Evolutionary conservation across 2,888 invertebrate species (phyloP).

Genomic region (Tillus elongatus): DNA sequence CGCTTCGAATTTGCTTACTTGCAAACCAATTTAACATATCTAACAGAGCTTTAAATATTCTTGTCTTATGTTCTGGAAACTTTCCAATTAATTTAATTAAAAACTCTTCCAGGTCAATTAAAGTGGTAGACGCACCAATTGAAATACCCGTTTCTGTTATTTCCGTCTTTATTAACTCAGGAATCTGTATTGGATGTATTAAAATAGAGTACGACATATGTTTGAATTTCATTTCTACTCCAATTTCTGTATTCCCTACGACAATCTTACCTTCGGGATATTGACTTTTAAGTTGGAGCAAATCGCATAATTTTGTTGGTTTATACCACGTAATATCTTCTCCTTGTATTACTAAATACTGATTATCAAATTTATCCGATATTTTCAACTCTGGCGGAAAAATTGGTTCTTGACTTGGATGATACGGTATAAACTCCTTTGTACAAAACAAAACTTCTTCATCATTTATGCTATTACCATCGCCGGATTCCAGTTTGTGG

Average conservation of each 20-base stretch:
- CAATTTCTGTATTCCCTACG: constrained; percentile 87
- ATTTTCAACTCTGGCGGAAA: constrained; percentile 84
- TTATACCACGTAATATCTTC: constrained; percentile 65
- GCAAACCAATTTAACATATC: constrained; percentile 93
- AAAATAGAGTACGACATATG: constrained; percentile 69
- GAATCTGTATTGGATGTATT: constrained; percentile 61
- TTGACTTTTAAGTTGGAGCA: constrained; percentile 58
- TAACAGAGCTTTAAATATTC: constrained; percentile 58
- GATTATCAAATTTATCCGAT: constrained; percentile 47
- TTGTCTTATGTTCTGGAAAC: constrained; percentile 48
- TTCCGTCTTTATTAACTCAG: constrained; percentile 55
- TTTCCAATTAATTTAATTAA: constrained; percentile 49
- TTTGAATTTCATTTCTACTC: constrained; percentile 86
- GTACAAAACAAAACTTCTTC: constrained; percentile 48
- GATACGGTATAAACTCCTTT: constrained; percentile 60
- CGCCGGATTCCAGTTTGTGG: no score
- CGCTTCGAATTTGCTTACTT: constrained; percentile 89
- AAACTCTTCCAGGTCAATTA: constrained; percentile 62
- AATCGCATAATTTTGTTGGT: constrained; percentile 56
- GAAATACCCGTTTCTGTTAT: constrained; percentile 50
- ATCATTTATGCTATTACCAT: constrained; percentile 18
- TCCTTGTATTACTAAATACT: constrained; percentile 54
- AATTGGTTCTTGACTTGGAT: constrained; percentile 79
- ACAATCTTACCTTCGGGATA: constrained; percentile 67
- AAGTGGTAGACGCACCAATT: constrained; percentile 71